Conservation (phyloP, 2,888 invertebrate genomes). For the Eretmocerus hayati region DNA sequence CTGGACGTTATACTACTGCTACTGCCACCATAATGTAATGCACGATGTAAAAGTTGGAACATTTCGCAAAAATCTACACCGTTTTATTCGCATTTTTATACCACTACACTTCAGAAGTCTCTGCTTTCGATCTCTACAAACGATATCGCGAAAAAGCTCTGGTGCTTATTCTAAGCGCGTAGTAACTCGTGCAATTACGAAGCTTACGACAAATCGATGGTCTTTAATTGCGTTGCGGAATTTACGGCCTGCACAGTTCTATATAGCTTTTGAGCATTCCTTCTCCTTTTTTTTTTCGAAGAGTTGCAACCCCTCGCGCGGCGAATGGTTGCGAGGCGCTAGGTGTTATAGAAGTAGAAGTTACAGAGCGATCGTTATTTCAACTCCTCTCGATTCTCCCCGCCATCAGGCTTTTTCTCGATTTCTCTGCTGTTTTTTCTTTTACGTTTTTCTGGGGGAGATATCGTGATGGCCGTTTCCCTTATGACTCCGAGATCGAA, state of each 20-base stretch:
- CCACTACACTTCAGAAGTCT: too few species aligned
- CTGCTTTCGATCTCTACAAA: too few species aligned
- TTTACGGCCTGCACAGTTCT: conserved; percentile 33
- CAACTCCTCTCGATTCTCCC: conserved; percentile 17
- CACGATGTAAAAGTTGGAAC: not conserved
- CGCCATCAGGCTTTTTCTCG: not conserved
- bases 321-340: too few species aligned
- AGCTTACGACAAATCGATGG: conserved; percentile 45
- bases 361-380: conserved; percentile 20
- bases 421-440: conserved; percentile 1
- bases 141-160: conserved; percentile 10
- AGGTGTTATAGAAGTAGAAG: not conserved
- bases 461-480: too few species aligned
- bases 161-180: conserved; percentile 41
- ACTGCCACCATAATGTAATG: not conserved
- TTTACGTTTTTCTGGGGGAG: too few species aligned
- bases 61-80: not conserved
- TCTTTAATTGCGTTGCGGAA: conserved; percentile 43
- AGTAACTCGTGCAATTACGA: conserved; percentile 45
- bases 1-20: too few species aligned
- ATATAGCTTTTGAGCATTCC: too few species aligned
- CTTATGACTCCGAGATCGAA: too few species aligned
- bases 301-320: conserved; percentile 8
- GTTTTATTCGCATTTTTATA: too few species aligned
- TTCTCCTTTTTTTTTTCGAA: conserved; percentile 20